Conservation (phyloP, 2,888 invertebrate genomes). For the Ctenicera cuprea region DNA sequence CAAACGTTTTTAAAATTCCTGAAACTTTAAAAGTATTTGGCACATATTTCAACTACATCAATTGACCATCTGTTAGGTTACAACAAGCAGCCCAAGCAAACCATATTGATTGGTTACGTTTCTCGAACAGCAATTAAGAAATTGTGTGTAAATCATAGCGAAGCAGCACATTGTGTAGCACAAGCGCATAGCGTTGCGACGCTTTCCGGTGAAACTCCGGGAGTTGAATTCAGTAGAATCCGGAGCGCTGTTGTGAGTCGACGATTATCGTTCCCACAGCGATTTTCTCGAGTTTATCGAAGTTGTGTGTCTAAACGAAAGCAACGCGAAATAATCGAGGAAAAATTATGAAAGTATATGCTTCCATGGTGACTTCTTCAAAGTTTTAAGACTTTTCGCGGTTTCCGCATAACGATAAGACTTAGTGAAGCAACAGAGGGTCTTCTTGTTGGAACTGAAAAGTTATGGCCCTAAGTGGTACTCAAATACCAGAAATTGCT, state of each 20-base stretch:
- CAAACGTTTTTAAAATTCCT: too few relatives aligned
- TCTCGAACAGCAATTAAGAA: constrained; percentile 59
- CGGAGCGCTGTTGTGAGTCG: constrained; percentile 43
- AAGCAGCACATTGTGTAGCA: constrained; percentile 52
- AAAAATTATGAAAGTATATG: constrained; percentile 43
- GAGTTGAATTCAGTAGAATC: constrained; percentile 52
- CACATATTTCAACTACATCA: constrained; percentile 6
- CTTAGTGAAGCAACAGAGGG: constrained; percentile 26
- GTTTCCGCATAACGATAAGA: constrained; percentile 22
- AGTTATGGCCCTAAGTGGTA: constrained; percentile 12
- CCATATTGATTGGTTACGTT: constrained; percentile 46
- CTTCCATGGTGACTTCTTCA: constrained; percentile 38
- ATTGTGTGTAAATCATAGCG: constrained; percentile 58
- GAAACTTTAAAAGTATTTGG: constrained; percentile 17
- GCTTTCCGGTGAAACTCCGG: constrained; percentile 50
- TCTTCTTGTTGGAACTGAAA: constrained; percentile 6
- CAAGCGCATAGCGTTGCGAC: constrained; percentile 50
- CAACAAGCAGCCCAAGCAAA: constrained; percentile 32
- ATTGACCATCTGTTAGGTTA: constrained; percentile 23
- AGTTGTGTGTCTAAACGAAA: constrained; percentile 35
- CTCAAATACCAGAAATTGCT: constrained; percentile 9
- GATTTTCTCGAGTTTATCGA: constrained; percentile 40
- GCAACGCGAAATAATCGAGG: constrained; percentile 32
- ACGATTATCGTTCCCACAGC: constrained; percentile 36
- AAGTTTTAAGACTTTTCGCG: constrained; percentile 21